A percentile compares a stretch with the other conserved stretches of the same genome.
phyloP scores from a whole-genome alignment of 2,888 invertebrate genomes.

The Danaus chrysippus region DNA sequence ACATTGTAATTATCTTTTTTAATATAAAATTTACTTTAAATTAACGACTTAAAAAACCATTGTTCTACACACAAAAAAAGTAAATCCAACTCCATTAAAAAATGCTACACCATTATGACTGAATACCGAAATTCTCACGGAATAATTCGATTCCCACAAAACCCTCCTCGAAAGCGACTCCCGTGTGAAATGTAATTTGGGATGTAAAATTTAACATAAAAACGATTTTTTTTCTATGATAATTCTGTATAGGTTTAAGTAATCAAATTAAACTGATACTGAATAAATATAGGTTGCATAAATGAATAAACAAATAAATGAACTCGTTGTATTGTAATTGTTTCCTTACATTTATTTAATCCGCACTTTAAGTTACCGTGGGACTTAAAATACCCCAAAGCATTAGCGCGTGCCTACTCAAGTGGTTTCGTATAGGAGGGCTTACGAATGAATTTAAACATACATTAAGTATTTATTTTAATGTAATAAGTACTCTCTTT shows the following conservation, averaged over 20 bases:
- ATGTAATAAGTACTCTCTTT: no score
- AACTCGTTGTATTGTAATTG: constrained; percentile 12
- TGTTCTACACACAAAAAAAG: not conserved
- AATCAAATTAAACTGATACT: not conserved
- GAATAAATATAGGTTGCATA: not conserved
- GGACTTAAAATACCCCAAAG: constrained; percentile 19
- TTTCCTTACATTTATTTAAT: constrained; percentile 22
- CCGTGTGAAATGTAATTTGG: constrained; percentile 3
- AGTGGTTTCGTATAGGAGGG: constrained; percentile 12
- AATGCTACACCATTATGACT: constrained; percentile 1
- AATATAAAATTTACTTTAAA: no score
- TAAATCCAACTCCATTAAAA: constrained; percentile 2
- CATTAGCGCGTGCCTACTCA: constrained; percentile 21
- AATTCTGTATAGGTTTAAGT: not conserved
- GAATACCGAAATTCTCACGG: constrained; percentile 40
- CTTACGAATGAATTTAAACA: not conserved
- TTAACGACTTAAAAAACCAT: not conserved
- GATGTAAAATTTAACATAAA: not conserved
- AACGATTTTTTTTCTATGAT: not conserved
- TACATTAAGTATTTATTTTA: no score
- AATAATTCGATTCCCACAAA: constrained; percentile 44
- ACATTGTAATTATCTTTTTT: no score
- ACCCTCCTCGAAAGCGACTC: not conserved
- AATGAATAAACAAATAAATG: constrained; percentile 1
- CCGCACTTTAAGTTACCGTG: constrained; percentile 18